These are phyloP conservation scores for Nomada flava DNA, from an alignment of 2,888 invertebrate species.

Conservation along the genomic window DNA sequence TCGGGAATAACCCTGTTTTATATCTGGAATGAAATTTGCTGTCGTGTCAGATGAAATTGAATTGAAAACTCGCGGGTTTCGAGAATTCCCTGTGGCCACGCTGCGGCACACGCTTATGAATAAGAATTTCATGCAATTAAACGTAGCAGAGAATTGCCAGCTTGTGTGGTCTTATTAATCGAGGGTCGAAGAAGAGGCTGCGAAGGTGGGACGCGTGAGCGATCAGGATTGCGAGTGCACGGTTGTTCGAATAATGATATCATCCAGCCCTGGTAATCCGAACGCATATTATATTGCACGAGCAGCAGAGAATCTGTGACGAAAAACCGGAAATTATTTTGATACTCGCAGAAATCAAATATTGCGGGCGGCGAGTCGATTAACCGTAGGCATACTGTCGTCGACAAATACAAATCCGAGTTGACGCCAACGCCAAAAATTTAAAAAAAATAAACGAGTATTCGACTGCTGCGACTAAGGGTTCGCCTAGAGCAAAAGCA, in stretches of 20 bases:
- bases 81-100: not conserved
- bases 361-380: not conserved
- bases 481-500: constrained; percentile 9
- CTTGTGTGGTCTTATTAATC: constrained; percentile 51
- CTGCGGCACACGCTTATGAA: not conserved
- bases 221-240: constrained; percentile 1
- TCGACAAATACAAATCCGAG: not conserved
- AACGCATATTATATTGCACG: constrained; percentile 9
- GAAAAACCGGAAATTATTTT: not conserved
- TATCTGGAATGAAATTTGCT: not conserved
- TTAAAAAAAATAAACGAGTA: not conserved
- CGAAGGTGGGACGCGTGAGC: constrained; percentile 35
- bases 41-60: not conserved
- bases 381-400: too few species aligned
- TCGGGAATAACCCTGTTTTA: too few species aligned
- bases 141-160: not conserved
- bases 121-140: constrained; percentile 28
- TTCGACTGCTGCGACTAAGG: not conserved
- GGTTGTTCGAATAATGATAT: constrained; percentile 32
- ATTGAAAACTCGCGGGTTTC: not conserved
- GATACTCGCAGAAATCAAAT: not conserved
- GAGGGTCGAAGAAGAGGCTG: constrained; percentile 23
- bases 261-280: constrained; percentile 38
- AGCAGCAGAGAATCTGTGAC: not conserved
- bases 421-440: not conserved